Evolutionary conservation across 2,113 vertebrate genomes (phyloP).

Genomic region (Erpornis zantholeuca): DNA sequence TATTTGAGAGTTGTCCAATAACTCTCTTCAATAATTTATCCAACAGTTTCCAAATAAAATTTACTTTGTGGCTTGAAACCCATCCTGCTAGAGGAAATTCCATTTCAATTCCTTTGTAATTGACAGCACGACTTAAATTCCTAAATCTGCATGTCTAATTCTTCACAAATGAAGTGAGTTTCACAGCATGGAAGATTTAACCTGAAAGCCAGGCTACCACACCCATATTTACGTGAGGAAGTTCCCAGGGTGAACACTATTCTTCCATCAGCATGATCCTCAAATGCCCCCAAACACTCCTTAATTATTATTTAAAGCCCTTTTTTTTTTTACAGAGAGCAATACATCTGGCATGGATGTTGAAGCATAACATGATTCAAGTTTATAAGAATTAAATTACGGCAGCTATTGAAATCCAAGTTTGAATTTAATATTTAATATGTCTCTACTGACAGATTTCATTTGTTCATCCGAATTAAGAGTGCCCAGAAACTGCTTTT

Average conservation of each 20-base stretch:
- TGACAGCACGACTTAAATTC: not conserved
- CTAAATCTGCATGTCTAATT: not conserved
- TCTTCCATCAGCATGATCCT: not conserved
- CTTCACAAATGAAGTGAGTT: not conserved
- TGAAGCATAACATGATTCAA: not conserved
- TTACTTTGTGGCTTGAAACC: not conserved
- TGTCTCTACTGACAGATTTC: constrained; percentile 25
- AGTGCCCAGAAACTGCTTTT: constrained; percentile 1
- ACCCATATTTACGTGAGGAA: not conserved
- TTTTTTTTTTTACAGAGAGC: not conserved
- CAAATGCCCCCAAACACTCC: not conserved
- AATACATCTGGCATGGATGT: not conserved
- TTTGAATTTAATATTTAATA: constrained; percentile 25
- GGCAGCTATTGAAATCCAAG: not conserved
- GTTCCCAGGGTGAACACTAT: not conserved
- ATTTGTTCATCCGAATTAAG: constrained; percentile 58
- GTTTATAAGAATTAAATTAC: not conserved
- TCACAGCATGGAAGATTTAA: not conserved
- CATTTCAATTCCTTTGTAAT: not conserved
- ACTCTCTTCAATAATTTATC: not conserved
- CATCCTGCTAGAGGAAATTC: not conserved
- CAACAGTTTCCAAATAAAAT: constrained; percentile 25
- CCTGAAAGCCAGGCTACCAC: not conserved
- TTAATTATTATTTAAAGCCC: not conserved
- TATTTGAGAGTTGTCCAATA: not conserved